Percentiles rank a stretch among this genome's conserved stretches.
These are phyloP conservation scores for Labeo calbasu DNA, from an alignment of 2,797 vertebrate genomes.

Conservation along the genomic window DNA sequence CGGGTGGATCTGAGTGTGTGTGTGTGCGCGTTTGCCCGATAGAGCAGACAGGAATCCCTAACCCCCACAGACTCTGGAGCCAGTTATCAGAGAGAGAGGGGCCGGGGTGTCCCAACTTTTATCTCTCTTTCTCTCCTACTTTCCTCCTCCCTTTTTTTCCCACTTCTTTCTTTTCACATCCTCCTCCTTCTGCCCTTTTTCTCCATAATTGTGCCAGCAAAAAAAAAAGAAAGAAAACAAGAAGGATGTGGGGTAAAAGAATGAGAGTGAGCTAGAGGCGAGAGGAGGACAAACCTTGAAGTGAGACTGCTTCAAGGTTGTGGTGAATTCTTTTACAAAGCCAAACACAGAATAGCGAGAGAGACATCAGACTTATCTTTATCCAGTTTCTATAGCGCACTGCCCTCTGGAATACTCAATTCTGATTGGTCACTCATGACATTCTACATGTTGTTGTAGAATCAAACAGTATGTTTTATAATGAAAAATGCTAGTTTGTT, in stretches of 20 bases:
- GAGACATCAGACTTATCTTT: slow-evolving; percentile 7
- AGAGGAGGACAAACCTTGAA: slow-evolving; percentile 66
- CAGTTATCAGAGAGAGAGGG: slow-evolving; percentile 78
- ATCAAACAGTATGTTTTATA: not conserved
- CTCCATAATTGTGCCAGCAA: slow-evolving; percentile 46
- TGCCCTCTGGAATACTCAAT: not conserved
- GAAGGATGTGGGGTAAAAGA: slow-evolving; percentile 58
- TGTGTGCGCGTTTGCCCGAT: slow-evolving; percentile 65
- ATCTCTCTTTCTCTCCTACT: slow-evolving; percentile 39
- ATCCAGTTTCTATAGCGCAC: slow-evolving; percentile 2
- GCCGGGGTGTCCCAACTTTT: slow-evolving; percentile 65
- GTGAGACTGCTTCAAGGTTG: slow-evolving; percentile 65
- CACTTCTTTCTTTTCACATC: slow-evolving; percentile 57
- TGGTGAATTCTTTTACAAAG: slow-evolving; percentile 57
- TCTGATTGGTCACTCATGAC: not conserved
- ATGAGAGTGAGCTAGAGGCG: slow-evolving; percentile 52
- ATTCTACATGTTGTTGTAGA: not conserved
- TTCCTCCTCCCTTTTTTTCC: slow-evolving; percentile 59
- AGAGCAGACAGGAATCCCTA: slow-evolving; percentile 81
- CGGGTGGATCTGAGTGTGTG: slow-evolving; percentile 74
- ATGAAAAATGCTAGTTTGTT: not conserved
- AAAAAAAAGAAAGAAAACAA: slow-evolving; percentile 49
- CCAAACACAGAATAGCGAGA: slow-evolving; percentile 23
- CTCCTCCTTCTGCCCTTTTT: slow-evolving; percentile 43
- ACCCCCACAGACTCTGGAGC: slow-evolving; percentile 79